These are phyloP conservation scores for Gymnopithys bicolor DNA, from an alignment of 2,797 vertebrate species.

Conservation along the genomic window DNA sequence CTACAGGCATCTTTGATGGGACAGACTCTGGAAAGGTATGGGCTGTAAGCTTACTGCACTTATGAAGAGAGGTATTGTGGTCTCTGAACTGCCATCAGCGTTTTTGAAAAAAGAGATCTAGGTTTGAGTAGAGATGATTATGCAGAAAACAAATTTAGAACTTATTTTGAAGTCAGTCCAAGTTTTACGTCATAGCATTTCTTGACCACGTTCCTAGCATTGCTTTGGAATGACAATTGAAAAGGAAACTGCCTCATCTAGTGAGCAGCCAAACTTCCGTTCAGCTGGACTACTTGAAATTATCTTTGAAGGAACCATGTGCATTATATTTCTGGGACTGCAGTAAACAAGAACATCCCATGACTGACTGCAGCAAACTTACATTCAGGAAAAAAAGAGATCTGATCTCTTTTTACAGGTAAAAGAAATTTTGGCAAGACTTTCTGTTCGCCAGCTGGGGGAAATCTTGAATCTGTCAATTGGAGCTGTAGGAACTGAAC, in stretches of 20 bases:
- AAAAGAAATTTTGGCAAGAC: neutral
- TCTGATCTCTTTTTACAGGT: neutral
- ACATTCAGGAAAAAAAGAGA: neutral
- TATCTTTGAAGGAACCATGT: neutral
- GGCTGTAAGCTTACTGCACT: neutral
- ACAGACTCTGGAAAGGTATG: neutral
- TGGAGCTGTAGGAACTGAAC: neutral
- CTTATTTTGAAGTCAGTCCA: neutral
- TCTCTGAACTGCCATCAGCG: neutral
- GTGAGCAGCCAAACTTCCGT: neutral
- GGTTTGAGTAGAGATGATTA: neutral
- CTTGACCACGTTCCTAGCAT: neutral
- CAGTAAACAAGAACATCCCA: neutral
- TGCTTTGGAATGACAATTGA: neutral
- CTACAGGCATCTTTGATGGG: neutral
- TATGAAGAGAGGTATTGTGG: neutral
- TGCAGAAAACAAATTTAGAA: constrained; percentile 27
- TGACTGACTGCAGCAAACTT: neutral
- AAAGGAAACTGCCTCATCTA: neutral
- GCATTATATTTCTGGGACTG: neutral
- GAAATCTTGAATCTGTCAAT: neutral
- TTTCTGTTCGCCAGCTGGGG: neutral
- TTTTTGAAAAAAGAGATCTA: neutral
- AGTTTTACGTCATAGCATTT: neutral
- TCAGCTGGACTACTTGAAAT: neutral